Percentiles rank a stretch among this genome's conserved stretches.
Conservation (phyloP, 2,113 vertebrate genomes). For the Antechinus stuartii region DNA sequence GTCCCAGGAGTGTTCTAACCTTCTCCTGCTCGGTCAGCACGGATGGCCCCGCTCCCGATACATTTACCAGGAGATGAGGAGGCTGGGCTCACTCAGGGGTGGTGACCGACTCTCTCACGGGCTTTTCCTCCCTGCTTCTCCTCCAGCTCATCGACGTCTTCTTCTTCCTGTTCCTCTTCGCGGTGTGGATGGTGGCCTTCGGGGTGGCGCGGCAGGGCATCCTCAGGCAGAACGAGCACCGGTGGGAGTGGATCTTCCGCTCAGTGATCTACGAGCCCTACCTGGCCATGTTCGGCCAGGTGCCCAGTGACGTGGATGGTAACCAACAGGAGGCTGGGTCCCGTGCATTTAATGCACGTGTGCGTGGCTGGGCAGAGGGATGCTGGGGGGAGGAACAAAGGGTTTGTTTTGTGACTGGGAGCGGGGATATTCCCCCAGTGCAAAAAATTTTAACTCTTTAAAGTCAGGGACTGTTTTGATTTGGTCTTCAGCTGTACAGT, state of each 20-base stretch:
- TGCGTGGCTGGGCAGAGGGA: not conserved
- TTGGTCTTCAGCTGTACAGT: not conserved
- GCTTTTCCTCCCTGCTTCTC: not conserved
- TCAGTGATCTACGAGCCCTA: constrained; percentile 88
- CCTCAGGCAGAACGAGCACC: constrained; percentile 86
- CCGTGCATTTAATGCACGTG: too few relatives aligned
- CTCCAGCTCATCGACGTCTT: constrained; percentile 87
- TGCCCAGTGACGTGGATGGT: constrained; percentile 88
- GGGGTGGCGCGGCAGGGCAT: constrained; percentile 89
- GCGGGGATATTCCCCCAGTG: too few relatives aligned
- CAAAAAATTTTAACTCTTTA: not conserved
- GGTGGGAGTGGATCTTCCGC: constrained; percentile 90
- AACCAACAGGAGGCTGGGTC: not conserved
- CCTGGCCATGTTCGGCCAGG: constrained; percentile 89
- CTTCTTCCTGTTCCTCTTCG: constrained; percentile 90
- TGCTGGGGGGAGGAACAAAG: not conserved
- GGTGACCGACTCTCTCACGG: not conserved
- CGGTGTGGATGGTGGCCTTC: constrained; percentile 89
- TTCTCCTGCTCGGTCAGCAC: not conserved
- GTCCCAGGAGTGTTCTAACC: not conserved
- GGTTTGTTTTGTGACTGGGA: not conserved
- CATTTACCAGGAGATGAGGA: fast-evolving
- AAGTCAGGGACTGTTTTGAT: not conserved
- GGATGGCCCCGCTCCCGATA: fast-evolving
- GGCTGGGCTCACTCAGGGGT: fast-evolving